Evolutionary conservation across 1,140 invertebrate species (phyloP).

Genomic region (Phortica variegata): DNA sequence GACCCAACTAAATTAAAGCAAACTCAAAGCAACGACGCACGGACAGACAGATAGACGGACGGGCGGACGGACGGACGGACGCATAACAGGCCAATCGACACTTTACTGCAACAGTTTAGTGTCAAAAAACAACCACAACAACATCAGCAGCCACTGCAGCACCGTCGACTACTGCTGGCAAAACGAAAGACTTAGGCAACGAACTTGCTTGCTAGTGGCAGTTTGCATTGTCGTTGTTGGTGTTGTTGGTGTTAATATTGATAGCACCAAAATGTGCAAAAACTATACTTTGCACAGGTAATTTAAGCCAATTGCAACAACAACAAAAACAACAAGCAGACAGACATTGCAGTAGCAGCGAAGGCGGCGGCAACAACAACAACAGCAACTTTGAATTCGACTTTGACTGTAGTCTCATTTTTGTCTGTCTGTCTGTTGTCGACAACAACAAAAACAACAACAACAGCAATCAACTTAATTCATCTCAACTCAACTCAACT

Average conservation of each 20-base stretch:
- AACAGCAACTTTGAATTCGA: too few species aligned
- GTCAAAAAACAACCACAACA: conserved; percentile 17
- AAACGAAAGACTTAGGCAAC: conserved; percentile 52
- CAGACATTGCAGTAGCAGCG: conserved; percentile 24
- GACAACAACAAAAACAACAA: not conserved
- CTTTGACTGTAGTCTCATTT: too few species aligned
- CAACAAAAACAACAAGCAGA: not conserved
- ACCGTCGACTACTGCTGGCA: too few species aligned
- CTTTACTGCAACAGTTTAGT: conserved; percentile 52
- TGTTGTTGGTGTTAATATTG: too few species aligned
- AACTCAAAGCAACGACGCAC: conserved; percentile 28
- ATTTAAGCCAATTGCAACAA: conserved; percentile 29
- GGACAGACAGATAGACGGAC: conserved; percentile 10
- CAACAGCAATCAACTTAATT: not conserved
- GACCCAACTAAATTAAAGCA: conserved; percentile 45
- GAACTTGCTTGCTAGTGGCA: too few species aligned
- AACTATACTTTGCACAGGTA: too few species aligned
- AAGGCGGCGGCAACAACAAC: conserved; percentile 3
- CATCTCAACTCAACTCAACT: conserved; percentile 24
- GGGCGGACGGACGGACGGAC: not conserved
- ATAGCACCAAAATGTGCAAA: too few species aligned
- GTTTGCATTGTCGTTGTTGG: too few species aligned
- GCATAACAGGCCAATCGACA: conserved; percentile 33
- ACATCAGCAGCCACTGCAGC: too few species aligned
- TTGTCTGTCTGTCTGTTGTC: too few species aligned